Evolutionary conservation across 1,140 invertebrate genomes (phyloP).

Genomic region (Anthonomus grandis): DNA sequence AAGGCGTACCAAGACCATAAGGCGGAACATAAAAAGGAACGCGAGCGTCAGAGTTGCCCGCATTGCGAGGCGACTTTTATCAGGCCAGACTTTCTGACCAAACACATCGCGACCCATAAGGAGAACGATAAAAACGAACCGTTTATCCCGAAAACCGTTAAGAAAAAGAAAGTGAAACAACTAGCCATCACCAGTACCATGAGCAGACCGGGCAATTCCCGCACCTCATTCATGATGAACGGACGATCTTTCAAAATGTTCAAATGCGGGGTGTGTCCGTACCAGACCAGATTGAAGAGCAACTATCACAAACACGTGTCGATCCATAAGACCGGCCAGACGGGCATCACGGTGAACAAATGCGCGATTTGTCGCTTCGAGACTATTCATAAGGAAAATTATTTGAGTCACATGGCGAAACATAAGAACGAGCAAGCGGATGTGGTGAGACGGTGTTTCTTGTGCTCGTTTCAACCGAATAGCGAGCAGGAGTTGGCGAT

Average conservation of each 20-base stretch:
- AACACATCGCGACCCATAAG: constrained; percentile 8
- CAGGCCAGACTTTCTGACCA: constrained; percentile 8
- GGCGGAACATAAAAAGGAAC: constrained; percentile 9
- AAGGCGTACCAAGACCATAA: background rate
- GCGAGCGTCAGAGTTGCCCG: background rate
- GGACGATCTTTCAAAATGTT: constrained; percentile 20
- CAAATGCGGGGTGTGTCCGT: constrained; percentile 20
- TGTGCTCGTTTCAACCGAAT: constrained; percentile 21
- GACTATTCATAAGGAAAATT: constrained; percentile 24
- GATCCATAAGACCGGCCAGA: constrained; percentile 1
- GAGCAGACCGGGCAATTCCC: too few species aligned
- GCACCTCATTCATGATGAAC: constrained; percentile 6
- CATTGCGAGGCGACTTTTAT: background rate
- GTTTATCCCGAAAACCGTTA: background rate
- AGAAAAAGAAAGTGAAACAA: background rate
- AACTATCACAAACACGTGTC: constrained; percentile 11
- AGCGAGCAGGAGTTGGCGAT: constrained; percentile 9
- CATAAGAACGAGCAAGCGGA: constrained; percentile 2
- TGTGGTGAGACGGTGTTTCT: constrained; percentile 14
- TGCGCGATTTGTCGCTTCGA: constrained; percentile 20
- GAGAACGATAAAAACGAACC: background rate
- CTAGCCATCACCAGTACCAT: too few species aligned
- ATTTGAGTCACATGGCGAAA: constrained; percentile 12
- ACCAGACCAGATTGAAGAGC: constrained; percentile 20
- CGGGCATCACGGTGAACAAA: constrained; percentile 8